These are phyloP conservation scores for Pomatostomus ruficeps DNA, from an alignment of 2,113 vertebrate species.

Conservation along the genomic window DNA sequence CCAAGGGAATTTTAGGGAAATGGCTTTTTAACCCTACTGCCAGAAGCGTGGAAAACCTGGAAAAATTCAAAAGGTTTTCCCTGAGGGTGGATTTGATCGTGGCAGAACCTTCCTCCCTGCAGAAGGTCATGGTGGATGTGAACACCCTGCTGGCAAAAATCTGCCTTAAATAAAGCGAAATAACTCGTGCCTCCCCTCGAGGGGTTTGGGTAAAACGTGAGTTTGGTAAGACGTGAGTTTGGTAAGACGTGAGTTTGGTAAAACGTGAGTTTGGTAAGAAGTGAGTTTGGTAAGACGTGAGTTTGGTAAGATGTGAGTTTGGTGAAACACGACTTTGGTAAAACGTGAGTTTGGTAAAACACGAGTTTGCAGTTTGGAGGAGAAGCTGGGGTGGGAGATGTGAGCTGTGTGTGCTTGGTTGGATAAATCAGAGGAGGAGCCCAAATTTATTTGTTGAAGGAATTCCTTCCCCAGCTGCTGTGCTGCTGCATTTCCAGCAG, in stretches of 20 bases:
- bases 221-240: too few species aligned
- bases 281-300: too few species aligned
- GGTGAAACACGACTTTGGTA: too few species aligned
- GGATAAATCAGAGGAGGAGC: not conserved
- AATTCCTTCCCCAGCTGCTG: not conserved
- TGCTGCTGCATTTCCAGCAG: not conserved
- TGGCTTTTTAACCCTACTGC: not conserved
- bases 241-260: too few species aligned
- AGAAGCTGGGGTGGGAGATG: not conserved
- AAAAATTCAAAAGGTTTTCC: not conserved
- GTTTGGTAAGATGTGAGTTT: too few species aligned
- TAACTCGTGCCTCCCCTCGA: accelerated
- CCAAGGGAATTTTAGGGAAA: not conserved
- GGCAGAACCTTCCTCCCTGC: not conserved
- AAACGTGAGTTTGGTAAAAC: not conserved
- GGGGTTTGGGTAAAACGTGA: not conserved
- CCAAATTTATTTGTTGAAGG: not conserved
- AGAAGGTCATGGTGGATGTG: not conserved
- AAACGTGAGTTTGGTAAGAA: too few species aligned
- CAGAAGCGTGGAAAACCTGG: not conserved
- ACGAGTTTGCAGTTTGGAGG: not conserved
- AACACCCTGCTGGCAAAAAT: not conserved
- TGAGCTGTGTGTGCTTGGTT: not conserved
- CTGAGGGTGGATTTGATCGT: not conserved
- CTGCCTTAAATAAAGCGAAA: not conserved